phyloP scores from a whole-genome alignment of 30 jellyfish, hydroid and myxozoan species.

The Hydra vulgaris region DNA sequence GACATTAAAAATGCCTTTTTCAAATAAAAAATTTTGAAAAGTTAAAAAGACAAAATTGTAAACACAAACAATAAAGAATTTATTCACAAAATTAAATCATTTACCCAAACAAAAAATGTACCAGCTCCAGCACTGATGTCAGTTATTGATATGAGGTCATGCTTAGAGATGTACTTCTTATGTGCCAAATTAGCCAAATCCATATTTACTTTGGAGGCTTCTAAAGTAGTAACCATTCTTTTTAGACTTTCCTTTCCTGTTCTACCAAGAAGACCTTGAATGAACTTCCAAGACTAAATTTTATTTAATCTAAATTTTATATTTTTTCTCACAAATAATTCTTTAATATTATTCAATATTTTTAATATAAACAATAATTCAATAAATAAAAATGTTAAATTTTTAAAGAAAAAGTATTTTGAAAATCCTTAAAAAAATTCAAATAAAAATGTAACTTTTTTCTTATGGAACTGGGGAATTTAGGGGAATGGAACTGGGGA shows the following conservation, averaged over 20 bases:
- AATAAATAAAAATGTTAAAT: too few relatives aligned
- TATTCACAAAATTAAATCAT: slow-evolving; percentile 4
- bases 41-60: not conserved
- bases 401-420: too few relatives aligned
- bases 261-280: slow-evolving; percentile 80
- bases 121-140: slow-evolving; percentile 98
- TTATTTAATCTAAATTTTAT: not conserved
- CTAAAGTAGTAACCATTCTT: slow-evolving; percentile 66
- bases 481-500: too few relatives aligned
- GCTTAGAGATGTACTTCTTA: slow-evolving; percentile 40
- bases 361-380: too few relatives aligned
- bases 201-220: slow-evolving; percentile 49
- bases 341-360: not conserved
- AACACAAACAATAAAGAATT: not conserved
- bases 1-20: too few relatives aligned
- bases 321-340: not conserved
- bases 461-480: too few relatives aligned
- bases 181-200: slow-evolving; percentile 58
- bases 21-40: not conserved
- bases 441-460: too few relatives aligned
- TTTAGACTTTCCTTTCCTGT: slow-evolving; percentile 85
- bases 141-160: slow-evolving; percentile 59
- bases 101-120: slow-evolving; percentile 89
- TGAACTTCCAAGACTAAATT: slow-evolving; percentile 67
- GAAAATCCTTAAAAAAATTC: too few relatives aligned